A percentile compares a stretch with the other conserved stretches of the same genome.
Conservation (phyloP, 2,113 vertebrate genomes). For the Bubo scandiacus region DNA sequence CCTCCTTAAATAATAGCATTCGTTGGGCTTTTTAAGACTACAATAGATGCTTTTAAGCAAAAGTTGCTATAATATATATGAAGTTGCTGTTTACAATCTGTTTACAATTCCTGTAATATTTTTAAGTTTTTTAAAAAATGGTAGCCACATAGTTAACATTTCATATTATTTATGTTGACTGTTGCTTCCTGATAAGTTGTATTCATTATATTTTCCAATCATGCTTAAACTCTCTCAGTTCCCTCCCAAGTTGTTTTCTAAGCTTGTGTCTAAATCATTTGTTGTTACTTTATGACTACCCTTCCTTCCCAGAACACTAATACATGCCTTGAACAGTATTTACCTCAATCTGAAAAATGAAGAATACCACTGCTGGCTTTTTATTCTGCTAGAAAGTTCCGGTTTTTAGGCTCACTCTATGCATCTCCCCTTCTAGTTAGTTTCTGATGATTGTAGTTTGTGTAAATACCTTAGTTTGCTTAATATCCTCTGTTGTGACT, state of each 20-base stretch:
- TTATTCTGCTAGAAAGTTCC: background rate
- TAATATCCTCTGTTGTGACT: background rate
- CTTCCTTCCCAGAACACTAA: background rate
- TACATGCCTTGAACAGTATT: background rate
- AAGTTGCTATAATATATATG: background rate
- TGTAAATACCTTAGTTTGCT: background rate
- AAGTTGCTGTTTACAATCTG: background rate
- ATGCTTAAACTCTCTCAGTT: background rate
- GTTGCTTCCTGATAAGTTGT: background rate
- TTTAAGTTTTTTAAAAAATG: background rate
- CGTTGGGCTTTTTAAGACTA: background rate
- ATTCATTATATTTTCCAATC: background rate
- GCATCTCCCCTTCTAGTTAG: background rate
- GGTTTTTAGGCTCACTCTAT: background rate
- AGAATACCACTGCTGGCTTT: background rate
- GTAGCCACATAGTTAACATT: background rate
- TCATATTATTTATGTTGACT: background rate
- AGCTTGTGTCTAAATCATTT: background rate
- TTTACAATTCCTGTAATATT: background rate
- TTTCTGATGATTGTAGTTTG: background rate
- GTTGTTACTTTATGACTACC: background rate
- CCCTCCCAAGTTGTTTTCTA: background rate
- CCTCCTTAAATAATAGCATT: background rate
- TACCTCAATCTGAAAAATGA: background rate
- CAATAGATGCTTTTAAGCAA: background rate